These are phyloP conservation scores for Melanostoma mellinum DNA, from an alignment of 2,888 invertebrate genomes.

Conservation along the genomic window DNA sequence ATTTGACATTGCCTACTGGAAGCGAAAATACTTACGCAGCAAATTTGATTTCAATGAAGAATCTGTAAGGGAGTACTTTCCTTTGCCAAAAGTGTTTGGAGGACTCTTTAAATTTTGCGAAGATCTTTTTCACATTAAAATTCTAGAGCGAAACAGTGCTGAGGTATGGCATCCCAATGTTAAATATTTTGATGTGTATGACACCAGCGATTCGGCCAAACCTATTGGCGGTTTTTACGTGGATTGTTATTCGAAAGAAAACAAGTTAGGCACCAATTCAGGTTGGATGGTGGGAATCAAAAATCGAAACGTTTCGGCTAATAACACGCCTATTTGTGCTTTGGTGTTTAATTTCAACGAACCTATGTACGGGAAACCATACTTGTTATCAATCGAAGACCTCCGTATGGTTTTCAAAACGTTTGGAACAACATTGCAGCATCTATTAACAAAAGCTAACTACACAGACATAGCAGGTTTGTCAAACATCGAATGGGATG, in stretches of 20 bases:
- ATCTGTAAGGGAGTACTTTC: constrained; percentile 90
- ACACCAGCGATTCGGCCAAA: constrained; percentile 80
- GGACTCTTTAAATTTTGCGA: constrained; percentile 90
- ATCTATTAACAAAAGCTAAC: constrained; percentile 90
- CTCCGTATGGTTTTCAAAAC: constrained; percentile 90
- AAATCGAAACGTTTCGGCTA: constrained; percentile 86
- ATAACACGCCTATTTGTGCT: constrained; percentile 89
- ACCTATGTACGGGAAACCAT: constrained; percentile 85
- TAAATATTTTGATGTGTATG: constrained; percentile 90
- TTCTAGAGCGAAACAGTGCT: constrained; percentile 85
- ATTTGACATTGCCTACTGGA: constrained; percentile 96
- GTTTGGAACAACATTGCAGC: constrained; percentile 94
- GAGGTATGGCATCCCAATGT: constrained; percentile 94
- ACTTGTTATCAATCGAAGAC: constrained; percentile 89
- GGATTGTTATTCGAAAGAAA: constrained; percentile 89
- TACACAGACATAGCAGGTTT: constrained; percentile 93
- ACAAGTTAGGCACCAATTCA: constrained; percentile 86
- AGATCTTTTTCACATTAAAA: constrained; percentile 89
- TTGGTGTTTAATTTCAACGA: constrained; percentile 92
- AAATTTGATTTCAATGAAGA: constrained; percentile 88
- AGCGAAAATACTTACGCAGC: constrained; percentile 87
- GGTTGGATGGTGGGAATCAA: constrained; percentile 92
- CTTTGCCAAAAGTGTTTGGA: constrained; percentile 89
- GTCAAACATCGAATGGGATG: constrained; percentile 96
- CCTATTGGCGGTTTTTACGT: constrained; percentile 93